phyloP scores from a whole-genome alignment of 2,113 vertebrate species.

The Nothocercus julius region DNA sequence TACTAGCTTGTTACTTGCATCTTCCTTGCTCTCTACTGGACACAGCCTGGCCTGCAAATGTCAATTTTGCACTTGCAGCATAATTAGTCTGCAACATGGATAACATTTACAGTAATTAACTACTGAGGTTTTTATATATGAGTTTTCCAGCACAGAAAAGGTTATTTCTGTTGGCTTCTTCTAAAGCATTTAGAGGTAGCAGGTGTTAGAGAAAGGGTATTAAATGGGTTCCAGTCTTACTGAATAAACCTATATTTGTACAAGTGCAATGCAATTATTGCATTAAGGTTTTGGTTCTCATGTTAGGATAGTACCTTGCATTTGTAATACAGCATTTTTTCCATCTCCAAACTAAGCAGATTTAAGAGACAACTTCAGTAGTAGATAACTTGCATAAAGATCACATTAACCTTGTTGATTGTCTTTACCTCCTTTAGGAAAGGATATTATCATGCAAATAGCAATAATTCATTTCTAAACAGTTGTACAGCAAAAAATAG shows the following conservation, averaged over 20 bases:
- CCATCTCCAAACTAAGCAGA: not conserved
- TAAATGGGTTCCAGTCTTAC: not conserved
- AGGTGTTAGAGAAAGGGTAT: not conserved
- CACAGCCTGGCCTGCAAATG: accelerated
- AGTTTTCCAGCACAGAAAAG: not conserved
- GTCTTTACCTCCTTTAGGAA: not conserved
- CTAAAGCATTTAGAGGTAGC: not conserved
- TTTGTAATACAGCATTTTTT: not conserved
- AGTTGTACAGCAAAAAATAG: not conserved
- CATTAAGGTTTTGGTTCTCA: not conserved
- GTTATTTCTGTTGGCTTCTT: not conserved
- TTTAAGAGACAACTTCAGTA: not conserved
- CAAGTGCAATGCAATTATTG: accelerated
- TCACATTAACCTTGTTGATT: not conserved
- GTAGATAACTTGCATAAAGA: not conserved
- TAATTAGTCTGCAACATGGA: not conserved
- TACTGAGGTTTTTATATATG: no score
- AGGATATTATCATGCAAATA: not conserved
- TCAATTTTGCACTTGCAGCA: not conserved
- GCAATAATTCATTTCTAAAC: not conserved
- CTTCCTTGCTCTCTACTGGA: not conserved
- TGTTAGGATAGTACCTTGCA: not conserved
- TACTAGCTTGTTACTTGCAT: not conserved
- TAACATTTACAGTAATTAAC: not conserved
- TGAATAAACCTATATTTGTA: not conserved